phyloP scores from a whole-genome alignment of 2,797 vertebrate genomes.

The Aselliscus stoliczkanus region DNA sequence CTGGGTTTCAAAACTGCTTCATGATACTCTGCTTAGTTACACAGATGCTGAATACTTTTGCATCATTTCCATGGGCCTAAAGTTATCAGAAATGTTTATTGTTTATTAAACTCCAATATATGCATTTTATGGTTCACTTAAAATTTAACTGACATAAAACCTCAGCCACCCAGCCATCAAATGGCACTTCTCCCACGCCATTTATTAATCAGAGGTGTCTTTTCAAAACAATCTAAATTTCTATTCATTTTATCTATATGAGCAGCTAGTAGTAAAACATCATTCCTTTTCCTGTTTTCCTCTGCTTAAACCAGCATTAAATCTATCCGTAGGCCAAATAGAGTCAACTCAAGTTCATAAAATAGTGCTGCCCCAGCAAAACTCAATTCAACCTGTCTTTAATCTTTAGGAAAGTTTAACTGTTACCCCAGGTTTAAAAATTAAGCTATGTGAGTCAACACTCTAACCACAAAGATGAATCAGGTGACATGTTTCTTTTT shows the following conservation, averaged over 20 bases:
- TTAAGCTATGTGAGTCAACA: slow-evolving; percentile 33
- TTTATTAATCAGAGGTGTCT: background rate
- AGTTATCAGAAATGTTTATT: background rate
- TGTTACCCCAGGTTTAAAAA: slow-evolving; percentile 44
- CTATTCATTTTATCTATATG: background rate
- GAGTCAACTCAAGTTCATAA: background rate
- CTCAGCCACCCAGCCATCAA: background rate
- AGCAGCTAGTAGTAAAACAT: background rate
- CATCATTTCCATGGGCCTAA: background rate
- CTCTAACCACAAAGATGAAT: background rate
- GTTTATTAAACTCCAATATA: background rate
- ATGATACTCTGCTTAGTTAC: background rate
- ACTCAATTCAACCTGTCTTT: background rate
- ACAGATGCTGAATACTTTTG: background rate
- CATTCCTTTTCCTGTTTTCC: background rate
- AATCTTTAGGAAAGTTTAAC: slow-evolving; percentile 27
- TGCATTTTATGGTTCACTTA: background rate
- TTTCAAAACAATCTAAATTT: slow-evolving; percentile 2
- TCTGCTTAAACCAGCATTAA: background rate
- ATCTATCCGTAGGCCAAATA: background rate
- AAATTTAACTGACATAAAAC: background rate
- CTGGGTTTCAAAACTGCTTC: background rate
- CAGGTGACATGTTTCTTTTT: slow-evolving; percentile 5
- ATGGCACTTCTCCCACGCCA: background rate
- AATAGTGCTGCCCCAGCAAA: background rate